Evolutionary conservation across 2,888 invertebrate genomes (phyloP).

Genomic region (Graphium colonna): DNA sequence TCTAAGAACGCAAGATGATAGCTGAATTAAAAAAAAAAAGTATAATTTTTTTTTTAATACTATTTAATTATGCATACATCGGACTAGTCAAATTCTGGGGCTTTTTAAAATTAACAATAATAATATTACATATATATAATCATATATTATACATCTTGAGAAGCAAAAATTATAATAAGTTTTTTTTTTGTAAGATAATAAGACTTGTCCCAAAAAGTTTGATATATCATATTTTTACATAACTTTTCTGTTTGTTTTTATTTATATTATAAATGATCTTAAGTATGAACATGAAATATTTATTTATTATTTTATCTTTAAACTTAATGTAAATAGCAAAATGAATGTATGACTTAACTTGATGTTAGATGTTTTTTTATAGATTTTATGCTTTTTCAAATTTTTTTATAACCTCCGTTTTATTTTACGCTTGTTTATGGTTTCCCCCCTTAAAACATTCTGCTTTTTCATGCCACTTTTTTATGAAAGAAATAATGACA

Average conservation of each 20-base stretch:
- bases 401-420: slow-evolving; percentile 9
- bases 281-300: background rate
- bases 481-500: background rate
- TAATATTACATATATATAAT: slow-evolving; percentile 24
- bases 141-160: slow-evolving; percentile 40
- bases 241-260: background rate
- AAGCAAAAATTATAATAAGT: slow-evolving; percentile 42
- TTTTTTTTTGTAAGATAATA: slow-evolving; percentile 10
- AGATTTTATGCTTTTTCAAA: slow-evolving; percentile 7
- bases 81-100: slow-evolving; percentile 65
- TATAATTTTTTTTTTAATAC: slow-evolving; percentile 1
- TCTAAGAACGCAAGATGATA: too few relatives aligned
- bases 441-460: slow-evolving; percentile 1
- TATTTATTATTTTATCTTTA: background rate
- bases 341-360: slow-evolving; percentile 3
- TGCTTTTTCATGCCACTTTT: background rate
- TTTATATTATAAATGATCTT: background rate
- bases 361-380: slow-evolving; percentile 12
- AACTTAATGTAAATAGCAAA: slow-evolving; percentile 6
- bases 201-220: slow-evolving; percentile 1
- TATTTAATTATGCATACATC: slow-evolving; percentile 40
- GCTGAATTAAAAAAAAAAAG: background rate
- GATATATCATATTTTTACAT: background rate
- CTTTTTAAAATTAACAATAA: slow-evolving; percentile 24
- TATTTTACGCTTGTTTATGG: slow-evolving; percentile 7